phyloP scores from a whole-genome alignment of 1,140 invertebrate genomes.

The Heterodera schachtii region DNA sequence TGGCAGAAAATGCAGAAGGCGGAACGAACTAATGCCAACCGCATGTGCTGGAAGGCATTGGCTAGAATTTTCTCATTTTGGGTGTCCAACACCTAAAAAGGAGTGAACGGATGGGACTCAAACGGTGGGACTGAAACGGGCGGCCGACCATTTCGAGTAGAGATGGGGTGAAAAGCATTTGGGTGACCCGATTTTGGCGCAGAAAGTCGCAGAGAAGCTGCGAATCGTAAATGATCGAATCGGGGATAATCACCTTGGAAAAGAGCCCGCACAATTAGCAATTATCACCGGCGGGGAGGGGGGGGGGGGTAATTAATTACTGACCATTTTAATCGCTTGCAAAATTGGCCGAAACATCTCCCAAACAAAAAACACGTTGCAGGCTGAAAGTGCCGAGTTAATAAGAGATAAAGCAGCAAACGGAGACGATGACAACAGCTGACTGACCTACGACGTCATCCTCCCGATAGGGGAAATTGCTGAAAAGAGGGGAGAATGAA shows the following conservation, averaged over 20 bases:
- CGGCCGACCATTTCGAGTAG: conserved; percentile 63
- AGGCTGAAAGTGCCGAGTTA: conserved; percentile 42
- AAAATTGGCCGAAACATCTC: conserved; percentile 68
- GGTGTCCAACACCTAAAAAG: conserved; percentile 59
- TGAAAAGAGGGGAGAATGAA: conserved; percentile 66
- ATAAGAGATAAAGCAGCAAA: not conserved
- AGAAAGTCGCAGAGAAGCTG: conserved; percentile 65
- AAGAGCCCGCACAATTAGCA: not conserved
- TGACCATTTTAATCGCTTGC: conserved; percentile 66
- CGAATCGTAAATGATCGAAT: conserved; percentile 68
- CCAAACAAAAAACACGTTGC: conserved; percentile 69
- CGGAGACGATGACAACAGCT: not conserved
- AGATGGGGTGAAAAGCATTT: conserved; percentile 69
- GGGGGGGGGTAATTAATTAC: conserved; percentile 57
- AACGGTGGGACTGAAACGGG: too few relatives aligned
- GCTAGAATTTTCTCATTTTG: conserved; percentile 34
- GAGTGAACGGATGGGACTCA: not conserved
- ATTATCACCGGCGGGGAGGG: not conserved
- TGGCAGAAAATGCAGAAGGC: conserved; percentile 14
- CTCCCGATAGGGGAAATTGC: conserved; percentile 64
- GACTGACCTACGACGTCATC: conserved; percentile 63
- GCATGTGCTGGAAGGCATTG: conserved; percentile 19
- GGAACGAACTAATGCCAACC: not conserved
- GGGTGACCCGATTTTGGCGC: conserved; percentile 65
- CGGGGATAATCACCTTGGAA: conserved; percentile 66